A percentile compares a stretch with the other conserved stretches of the same genome.
Conservation (phyloP, 2,797 vertebrate genomes). For the Cyprinodon diabolis region DNA sequence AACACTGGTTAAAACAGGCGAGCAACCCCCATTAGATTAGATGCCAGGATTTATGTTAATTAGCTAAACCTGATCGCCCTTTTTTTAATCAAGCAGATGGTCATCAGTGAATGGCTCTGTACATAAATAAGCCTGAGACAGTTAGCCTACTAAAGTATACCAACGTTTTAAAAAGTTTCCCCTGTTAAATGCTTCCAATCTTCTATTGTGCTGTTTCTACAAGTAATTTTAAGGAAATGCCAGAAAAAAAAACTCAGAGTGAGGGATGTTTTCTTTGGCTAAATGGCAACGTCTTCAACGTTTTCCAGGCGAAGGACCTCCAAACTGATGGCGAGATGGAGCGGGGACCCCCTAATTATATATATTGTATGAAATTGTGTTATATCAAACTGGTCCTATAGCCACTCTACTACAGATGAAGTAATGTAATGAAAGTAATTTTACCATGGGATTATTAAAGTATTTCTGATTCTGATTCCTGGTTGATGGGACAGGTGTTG, state of each 20-base stretch:
- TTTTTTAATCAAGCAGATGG: neutral
- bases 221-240: neutral
- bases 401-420: no score
- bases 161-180: neutral
- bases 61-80: neutral
- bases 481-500: no score
- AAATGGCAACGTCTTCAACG: neutral
- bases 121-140: neutral
- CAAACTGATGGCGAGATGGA: no score
- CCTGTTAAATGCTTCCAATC: no score
- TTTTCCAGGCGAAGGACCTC: no score
- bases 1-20: neutral
- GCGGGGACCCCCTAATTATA: no score
- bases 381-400: no score
- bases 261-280: neutral
- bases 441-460: no score
- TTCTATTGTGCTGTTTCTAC: neutral
- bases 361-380: no score
- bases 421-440: no score
- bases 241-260: neutral
- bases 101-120: neutral
- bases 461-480: no score
- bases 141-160: neutral
- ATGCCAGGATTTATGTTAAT: conserved; percentile 11
- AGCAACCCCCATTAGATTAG: conserved; percentile 1